Conservation (phyloP, 2,113 vertebrate genomes). For the Ictalurus punctatus region DNA sequence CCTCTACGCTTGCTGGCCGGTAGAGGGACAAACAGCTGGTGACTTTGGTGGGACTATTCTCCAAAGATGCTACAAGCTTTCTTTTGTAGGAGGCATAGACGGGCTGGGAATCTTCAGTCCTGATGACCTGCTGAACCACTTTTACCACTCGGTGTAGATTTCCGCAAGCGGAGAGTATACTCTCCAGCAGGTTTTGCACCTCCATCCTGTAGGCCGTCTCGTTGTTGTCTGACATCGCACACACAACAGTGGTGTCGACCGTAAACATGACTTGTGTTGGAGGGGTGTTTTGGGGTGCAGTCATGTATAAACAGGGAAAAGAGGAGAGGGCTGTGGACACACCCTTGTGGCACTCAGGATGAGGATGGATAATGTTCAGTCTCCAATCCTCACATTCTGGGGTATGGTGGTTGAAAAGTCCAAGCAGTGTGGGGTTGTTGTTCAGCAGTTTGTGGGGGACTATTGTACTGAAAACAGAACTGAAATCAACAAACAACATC, state of each 20-base stretch:
- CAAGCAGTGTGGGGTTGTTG: not conserved
- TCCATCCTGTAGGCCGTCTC: not conserved
- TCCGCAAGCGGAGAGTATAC: not conserved
- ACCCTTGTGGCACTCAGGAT: not conserved
- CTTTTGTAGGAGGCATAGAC: too few species aligned
- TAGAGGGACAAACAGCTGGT: too few species aligned
- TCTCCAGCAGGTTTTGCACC: not conserved
- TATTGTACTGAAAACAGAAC: slow-evolving; percentile 22
- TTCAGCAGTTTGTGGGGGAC: not conserved
- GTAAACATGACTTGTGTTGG: not conserved
- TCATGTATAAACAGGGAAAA: not conserved
- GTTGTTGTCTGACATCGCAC: not conserved
- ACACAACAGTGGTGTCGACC: not conserved
- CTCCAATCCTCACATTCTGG: not conserved
- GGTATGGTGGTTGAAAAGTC: not conserved
- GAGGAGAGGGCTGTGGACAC: not conserved
- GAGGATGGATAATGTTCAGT: not conserved
- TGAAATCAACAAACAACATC: slow-evolving; percentile 2
- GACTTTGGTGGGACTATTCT: too few species aligned
- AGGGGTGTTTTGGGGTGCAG: not conserved
- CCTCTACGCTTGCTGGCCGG: too few species aligned
- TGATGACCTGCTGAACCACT: too few species aligned
- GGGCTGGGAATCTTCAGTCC: too few species aligned
- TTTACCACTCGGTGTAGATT: not conserved
- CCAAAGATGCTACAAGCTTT: too few species aligned